These are phyloP conservation scores for Pterobdella sp. DNA, from an alignment of 2,888 invertebrate species.

Conservation along the genomic window DNA sequence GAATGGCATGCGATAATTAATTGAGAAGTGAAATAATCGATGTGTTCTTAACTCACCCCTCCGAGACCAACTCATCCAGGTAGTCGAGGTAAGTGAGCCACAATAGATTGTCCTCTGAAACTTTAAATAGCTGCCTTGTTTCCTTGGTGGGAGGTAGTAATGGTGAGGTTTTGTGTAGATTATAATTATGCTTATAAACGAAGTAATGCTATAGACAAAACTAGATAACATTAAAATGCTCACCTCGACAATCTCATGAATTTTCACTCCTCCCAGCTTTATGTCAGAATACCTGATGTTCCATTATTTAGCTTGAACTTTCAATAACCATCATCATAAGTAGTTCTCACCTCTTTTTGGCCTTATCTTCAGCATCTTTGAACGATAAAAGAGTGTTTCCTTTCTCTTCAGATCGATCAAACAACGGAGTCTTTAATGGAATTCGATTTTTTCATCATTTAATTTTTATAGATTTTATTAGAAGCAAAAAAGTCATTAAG, in stretches of 20 bases:
- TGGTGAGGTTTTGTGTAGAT: slow-evolving; percentile 12
- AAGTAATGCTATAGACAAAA: not conserved
- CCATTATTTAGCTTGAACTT: slow-evolving; percentile 46
- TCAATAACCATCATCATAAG: not conserved
- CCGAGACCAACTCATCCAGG: slow-evolving; percentile 74
- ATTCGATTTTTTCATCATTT: no score
- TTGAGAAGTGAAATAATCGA: not conserved
- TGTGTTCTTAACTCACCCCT: slow-evolving; percentile 50
- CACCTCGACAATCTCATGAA: slow-evolving; percentile 62
- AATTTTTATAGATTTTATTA: no score
- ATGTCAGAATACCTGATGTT: slow-evolving; percentile 71
- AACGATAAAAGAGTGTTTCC: slow-evolving; percentile 73
- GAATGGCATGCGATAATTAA: not conserved
- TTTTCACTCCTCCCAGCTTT: slow-evolving; percentile 63
- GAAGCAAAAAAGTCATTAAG: not conserved
- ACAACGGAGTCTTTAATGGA: slow-evolving; percentile 75
- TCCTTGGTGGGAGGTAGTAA: slow-evolving; percentile 52
- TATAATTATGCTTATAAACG: not conserved
- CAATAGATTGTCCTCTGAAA: slow-evolving; percentile 60
- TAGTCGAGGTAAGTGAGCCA: slow-evolving; percentile 81
- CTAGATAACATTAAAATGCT: slow-evolving; percentile 11
- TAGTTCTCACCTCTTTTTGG: slow-evolving; percentile 60
- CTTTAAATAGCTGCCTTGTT: slow-evolving; percentile 72
- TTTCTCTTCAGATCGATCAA: slow-evolving; percentile 77
- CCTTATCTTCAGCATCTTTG: slow-evolving; percentile 71